Evolutionary conservation across 2,888 invertebrate genomes (phyloP).

Genomic region (Acronicta aceris): DNA sequence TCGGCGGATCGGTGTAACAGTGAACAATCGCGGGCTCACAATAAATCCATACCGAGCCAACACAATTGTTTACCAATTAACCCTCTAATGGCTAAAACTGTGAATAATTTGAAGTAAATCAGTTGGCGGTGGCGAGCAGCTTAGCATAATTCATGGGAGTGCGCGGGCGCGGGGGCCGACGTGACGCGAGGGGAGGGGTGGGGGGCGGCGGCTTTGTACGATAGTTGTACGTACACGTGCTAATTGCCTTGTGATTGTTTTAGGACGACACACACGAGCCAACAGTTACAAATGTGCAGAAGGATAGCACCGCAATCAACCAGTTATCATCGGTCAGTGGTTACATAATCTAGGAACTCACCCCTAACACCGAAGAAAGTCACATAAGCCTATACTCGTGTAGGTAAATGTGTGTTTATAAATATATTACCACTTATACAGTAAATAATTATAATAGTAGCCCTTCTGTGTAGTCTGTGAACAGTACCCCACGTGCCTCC

Average conservation of each 20-base stretch:
- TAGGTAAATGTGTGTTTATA: no score
- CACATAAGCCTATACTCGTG: no score
- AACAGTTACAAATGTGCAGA: neutral
- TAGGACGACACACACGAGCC: slow-evolving; percentile 18
- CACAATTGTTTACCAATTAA: slow-evolving; percentile 56
- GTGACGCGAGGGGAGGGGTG: neutral
- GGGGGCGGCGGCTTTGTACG: neutral
- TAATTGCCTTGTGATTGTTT: slow-evolving; percentile 56
- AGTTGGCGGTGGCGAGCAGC: slow-evolving; percentile 44
- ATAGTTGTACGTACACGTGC: slow-evolving; percentile 48
- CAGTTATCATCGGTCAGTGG: neutral
- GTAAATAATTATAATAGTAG: neutral
- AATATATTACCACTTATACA: no score
- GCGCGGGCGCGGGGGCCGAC: slow-evolving; percentile 6
- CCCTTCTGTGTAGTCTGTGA: slow-evolving; percentile 8
- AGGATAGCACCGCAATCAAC: neutral
- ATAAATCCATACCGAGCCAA: slow-evolving; percentile 50
- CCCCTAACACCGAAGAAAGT: no score
- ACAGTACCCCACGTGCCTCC: neutral
- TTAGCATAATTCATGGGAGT: slow-evolving; percentile 41
- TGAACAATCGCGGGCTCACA: slow-evolving; percentile 46
- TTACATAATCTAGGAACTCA: neutral
- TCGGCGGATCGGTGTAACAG: slow-evolving; percentile 9
- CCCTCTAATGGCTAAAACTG: slow-evolving; percentile 56
- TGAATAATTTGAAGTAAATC: slow-evolving; percentile 57